Conservation (phyloP, 2,113 vertebrate species). For the Ceyx cyanopectus region DNA sequence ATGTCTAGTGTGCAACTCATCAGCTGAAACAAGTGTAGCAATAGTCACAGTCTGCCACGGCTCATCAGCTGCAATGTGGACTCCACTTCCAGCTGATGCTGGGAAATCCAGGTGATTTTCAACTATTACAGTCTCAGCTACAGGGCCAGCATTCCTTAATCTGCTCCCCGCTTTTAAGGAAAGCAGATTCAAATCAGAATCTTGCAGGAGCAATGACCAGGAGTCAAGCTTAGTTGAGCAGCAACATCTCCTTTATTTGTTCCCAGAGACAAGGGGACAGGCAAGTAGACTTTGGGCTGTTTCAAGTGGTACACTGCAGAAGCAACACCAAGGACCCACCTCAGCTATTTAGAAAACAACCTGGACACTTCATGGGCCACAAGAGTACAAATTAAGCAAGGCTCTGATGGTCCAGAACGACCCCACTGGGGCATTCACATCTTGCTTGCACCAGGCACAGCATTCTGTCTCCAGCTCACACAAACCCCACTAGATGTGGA, state of each 20-base stretch:
- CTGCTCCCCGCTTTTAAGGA: not conserved
- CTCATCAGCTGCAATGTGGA: not conserved
- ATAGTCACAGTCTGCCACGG: not conserved
- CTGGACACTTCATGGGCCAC: fast-evolving
- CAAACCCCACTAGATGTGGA: not conserved
- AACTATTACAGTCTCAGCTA: not conserved
- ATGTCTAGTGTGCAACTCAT: not conserved
- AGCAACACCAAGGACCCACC: not conserved
- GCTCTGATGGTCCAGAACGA: not conserved
- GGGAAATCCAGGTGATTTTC: not conserved
- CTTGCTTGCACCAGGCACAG: not conserved
- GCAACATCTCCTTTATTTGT: not conserved
- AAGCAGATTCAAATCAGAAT: not conserved
- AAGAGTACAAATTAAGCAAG: not conserved
- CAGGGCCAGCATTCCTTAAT: not conserved
- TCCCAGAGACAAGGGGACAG: not conserved
- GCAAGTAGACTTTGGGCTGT: not conserved
- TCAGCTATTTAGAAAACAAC: not conserved
- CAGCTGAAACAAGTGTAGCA: not conserved
- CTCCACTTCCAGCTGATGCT: not conserved
- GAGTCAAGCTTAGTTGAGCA: not conserved
- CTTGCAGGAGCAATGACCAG: not conserved
- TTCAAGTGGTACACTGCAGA: not conserved
- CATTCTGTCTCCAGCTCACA: not conserved
- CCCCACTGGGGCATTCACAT: not conserved